Conservation (phyloP, 1,140 invertebrate species). For the Drosophila pruinosa region DNA sequence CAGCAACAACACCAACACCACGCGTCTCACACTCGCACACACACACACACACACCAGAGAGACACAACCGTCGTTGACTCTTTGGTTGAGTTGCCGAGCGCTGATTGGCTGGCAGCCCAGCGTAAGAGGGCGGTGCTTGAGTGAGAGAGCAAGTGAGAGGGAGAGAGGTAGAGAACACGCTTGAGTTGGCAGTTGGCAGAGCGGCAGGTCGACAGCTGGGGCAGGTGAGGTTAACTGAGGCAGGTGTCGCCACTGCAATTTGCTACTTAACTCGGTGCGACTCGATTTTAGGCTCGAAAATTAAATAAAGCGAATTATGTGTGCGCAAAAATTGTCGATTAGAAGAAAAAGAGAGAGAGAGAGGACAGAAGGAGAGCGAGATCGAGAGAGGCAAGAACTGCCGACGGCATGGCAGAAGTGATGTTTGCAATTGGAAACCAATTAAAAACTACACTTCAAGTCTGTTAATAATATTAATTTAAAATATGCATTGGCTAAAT, state of each 20-base stretch:
- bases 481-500: slow-evolving; percentile 37
- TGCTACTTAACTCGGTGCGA: slow-evolving; percentile 52
- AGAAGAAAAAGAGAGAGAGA: slow-evolving; percentile 9
- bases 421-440: not conserved
- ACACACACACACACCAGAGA: slow-evolving; percentile 7
- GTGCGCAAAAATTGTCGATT: slow-evolving; percentile 33
- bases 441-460: slow-evolving; percentile 11
- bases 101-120: slow-evolving; percentile 43
- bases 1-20: slow-evolving; percentile 33
- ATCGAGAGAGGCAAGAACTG: not conserved
- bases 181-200: not conserved
- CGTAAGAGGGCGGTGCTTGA: slow-evolving; percentile 40
- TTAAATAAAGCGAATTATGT: slow-evolving; percentile 16
- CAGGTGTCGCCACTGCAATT: slow-evolving; percentile 70
- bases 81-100: not conserved
- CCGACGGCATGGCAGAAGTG: slow-evolving; percentile 44
- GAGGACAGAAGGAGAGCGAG: not conserved
- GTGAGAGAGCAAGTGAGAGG: not conserved
- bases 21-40: not conserved
- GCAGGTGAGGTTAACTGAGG: slow-evolving; percentile 17
- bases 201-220: not conserved
- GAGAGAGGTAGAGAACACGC: not conserved
- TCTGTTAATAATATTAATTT: slow-evolving; percentile 46
- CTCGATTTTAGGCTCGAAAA: slow-evolving; percentile 34
- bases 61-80: not conserved